Evolutionary conservation across 2,888 invertebrate genomes (phyloP).

Genomic region (Acanthacorydalis orientalis): DNA sequence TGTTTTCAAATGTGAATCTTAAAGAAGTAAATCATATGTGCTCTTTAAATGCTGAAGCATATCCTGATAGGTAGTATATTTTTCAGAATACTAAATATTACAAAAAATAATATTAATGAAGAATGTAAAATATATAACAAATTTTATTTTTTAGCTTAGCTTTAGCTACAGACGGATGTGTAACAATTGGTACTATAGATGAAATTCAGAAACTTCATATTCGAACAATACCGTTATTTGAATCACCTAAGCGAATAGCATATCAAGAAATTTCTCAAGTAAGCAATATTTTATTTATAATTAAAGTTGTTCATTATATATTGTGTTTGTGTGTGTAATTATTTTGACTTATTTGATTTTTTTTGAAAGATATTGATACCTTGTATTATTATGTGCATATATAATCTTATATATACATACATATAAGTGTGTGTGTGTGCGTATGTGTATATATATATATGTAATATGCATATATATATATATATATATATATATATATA

Average conservation of each 20-base stretch:
- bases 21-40: slow-evolving; percentile 97
- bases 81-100: slow-evolving; percentile 1
- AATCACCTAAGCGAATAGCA: slow-evolving; percentile 85
- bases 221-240: slow-evolving; percentile 84
- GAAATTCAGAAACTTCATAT: slow-evolving; percentile 98
- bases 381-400: too few relatives aligned
- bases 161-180: slow-evolving; percentile 70
- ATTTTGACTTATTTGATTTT: too few relatives aligned
- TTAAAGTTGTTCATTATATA: too few relatives aligned
- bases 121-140: slow-evolving; percentile 11
- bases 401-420: too few relatives aligned
- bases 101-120: neutral
- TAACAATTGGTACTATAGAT: slow-evolving; percentile 88
- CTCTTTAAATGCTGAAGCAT: slow-evolving; percentile 86
- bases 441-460: too few relatives aligned
- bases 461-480: neutral
- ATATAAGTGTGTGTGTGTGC: too few relatives aligned
- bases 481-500: neutral
- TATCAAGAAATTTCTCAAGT: slow-evolving; percentile 84
- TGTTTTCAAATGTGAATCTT: slow-evolving; percentile 94
- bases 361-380: neutral
- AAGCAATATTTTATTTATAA: slow-evolving; percentile 6
- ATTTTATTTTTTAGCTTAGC: slow-evolving; percentile 44
- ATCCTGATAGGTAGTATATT: slow-evolving; percentile 62
- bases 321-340: too few relatives aligned